Base-by-base conservation (phyloP, 2,888 invertebrate genomes). In the Drosophila merina region DNA sequence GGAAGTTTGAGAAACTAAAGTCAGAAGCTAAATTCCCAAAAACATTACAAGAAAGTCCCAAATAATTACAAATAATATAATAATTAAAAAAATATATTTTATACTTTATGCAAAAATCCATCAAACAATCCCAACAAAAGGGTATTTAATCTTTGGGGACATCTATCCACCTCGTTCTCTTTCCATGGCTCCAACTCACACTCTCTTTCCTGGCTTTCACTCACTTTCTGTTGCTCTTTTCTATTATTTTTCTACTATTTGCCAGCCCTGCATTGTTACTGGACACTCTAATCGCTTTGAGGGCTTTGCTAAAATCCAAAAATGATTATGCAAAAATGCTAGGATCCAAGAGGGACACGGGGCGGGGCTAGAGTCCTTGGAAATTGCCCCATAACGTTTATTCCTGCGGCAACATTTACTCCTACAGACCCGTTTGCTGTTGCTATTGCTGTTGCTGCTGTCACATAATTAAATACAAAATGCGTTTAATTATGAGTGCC, bases 381-480 rank as follows among this genome's bases (percentile, higher is more conserved):
- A 28, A 20, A 20, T 20, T 20, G 20, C 20, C 20, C 20, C 42
- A 42, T 42, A 42, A 33, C 42, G 45, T 44, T 55, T 30, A 31
- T 3, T 10, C 25, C 55, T 44, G 25, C 44, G 30, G 28, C 31
- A 42, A 42, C 28, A 30, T 31, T 57, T 20, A 25, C n/a, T 49
- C 20, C 20, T 20, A 20, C 20, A 20, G 20, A 20, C 20, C 20
- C 20, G 10, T 30, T 57, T 20, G 20, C n/a, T 49, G 10, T 30
- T 8, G 42, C 10, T 12, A n/a, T 56, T 30, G 48, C 12, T 40
- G 20, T 20, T 25, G 40, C n/a, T n/a, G 26, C 31, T 62, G 75
- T 66, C 69, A 40, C 86, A 79, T 82, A 85, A 81, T 85, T 87
- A 87, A 87, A 87, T 85, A 78, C 63, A 72, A 86, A 86, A 76